Evolutionary conservation across 2,888 invertebrate species (phyloP).

Genomic region (Melieria picta): DNA sequence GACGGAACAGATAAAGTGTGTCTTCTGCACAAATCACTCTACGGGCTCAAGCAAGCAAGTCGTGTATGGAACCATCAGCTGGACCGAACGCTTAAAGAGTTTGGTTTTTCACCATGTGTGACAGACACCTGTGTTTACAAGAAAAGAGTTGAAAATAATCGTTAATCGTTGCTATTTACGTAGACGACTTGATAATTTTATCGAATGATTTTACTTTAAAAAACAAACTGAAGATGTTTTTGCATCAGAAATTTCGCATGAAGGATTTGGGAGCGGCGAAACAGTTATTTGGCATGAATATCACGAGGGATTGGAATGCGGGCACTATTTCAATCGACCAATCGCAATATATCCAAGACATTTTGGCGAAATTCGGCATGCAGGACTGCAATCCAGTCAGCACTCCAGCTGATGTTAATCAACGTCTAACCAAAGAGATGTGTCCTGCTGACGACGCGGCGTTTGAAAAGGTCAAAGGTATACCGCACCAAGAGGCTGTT

Average conservation of each 20-base stretch:
- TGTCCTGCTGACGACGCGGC: slow-evolving; percentile 1
- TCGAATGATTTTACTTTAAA: slow-evolving; percentile 2
- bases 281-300: slow-evolving; percentile 14
- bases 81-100: neutral
- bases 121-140: slow-evolving; percentile 20
- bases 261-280: slow-evolving; percentile 10
- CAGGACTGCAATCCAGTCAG: slow-evolving; percentile 21
- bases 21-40: neutral
- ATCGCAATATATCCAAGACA: slow-evolving; percentile 9
- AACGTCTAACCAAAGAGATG: slow-evolving; percentile 25
- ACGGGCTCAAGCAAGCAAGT: slow-evolving; percentile 6
- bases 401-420: slow-evolving; percentile 24
- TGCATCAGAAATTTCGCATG: slow-evolving; percentile 20
- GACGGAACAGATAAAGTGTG: slow-evolving; percentile 4
- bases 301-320: slow-evolving; percentile 16
- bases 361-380: slow-evolving; percentile 19
- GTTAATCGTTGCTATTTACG: slow-evolving; percentile 27
- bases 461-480: neutral
- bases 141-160: neutral
- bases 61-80: neutral
- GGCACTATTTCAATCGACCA: slow-evolving; percentile 21
- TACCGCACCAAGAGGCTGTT: slow-evolving; percentile 21
- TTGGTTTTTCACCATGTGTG: slow-evolving; percentile 11
- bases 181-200: slow-evolving; percentile 25
- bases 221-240: slow-evolving; percentile 29